A percentile compares a stretch with the other conserved stretches of the same genome.
Conservation (phyloP, 2,113 vertebrate genomes). For the Pygoscelis adeliae region DNA sequence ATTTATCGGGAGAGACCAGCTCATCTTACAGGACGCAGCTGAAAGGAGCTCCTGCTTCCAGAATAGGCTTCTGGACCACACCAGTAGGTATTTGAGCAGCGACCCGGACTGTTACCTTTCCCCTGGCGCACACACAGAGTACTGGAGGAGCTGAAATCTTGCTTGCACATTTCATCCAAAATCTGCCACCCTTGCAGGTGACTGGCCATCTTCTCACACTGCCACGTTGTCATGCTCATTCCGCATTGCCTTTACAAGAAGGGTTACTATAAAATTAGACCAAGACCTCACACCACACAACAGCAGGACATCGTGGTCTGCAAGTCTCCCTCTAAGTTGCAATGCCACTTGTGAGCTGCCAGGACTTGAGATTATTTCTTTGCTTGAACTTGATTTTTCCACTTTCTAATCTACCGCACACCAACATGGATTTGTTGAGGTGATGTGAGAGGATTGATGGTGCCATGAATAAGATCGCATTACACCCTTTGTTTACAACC, state of each 20-base stretch:
- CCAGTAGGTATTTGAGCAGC: accelerated
- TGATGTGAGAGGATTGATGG: accelerated
- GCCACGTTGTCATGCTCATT: accelerated
- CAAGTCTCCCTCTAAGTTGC: accelerated
- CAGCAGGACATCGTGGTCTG: accelerated
- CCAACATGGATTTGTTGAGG: background rate
- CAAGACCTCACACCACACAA: background rate
- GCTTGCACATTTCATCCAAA: background rate
- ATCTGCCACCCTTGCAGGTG: background rate
- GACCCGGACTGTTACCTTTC: background rate
- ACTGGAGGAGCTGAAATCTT: background rate
- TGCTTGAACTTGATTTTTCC: background rate
- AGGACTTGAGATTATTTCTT: background rate
- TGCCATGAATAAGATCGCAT: accelerated
- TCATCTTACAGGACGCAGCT: background rate
- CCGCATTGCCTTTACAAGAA: no score
- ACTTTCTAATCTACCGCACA: background rate
- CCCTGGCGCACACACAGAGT: accelerated
- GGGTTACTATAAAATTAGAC: background rate
- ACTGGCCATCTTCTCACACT: background rate
- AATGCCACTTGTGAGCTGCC: background rate
- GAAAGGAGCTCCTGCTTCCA: background rate
- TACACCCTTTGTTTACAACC: background rate
- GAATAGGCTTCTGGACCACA: background rate
- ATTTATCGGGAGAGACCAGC: background rate